These are phyloP conservation scores for Pseudomyrmex sp. DNA, from an alignment of 1,140 invertebrate genomes.

Conservation along the genomic window DNA sequence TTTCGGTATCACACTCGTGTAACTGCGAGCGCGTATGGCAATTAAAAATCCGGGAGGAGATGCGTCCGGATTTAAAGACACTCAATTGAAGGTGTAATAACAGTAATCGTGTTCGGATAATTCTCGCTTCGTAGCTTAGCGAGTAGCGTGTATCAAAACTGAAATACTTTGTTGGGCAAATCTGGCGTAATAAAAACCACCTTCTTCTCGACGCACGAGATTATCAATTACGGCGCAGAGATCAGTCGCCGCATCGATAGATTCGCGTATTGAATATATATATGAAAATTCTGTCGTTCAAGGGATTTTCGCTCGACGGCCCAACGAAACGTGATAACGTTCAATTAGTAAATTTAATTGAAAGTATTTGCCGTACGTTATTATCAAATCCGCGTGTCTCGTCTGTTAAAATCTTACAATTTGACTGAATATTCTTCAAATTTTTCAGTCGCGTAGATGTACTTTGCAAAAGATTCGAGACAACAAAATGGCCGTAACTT, in stretches of 20 bases:
- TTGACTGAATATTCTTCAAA: background rate
- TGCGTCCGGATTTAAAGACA: slow-evolving; percentile 19
- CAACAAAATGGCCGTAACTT: background rate
- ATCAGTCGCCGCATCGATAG: no score
- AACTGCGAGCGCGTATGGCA: slow-evolving; percentile 20
- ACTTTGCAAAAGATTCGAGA: background rate
- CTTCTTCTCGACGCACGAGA: background rate
- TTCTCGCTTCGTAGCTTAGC: slow-evolving; percentile 11
- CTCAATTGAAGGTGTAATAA: slow-evolving; percentile 40
- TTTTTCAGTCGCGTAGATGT: background rate
- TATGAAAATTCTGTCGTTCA: background rate
- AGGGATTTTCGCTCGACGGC: background rate
- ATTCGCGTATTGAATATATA: background rate
- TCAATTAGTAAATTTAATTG: background rate
- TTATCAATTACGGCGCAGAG: background rate
- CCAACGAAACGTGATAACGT: background rate
- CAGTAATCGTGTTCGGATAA: slow-evolving; percentile 30
- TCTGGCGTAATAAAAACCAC: background rate
- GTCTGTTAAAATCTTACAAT: background rate
- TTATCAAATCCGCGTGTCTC: background rate
- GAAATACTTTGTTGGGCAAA: background rate
- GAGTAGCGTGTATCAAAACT: background rate
- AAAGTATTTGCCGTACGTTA: background rate
- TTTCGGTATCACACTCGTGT: slow-evolving; percentile 18
- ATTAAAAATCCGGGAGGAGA: slow-evolving; percentile 41